Conservation (phyloP, 2,797 vertebrate species). For the Tangara arthus region DNA sequence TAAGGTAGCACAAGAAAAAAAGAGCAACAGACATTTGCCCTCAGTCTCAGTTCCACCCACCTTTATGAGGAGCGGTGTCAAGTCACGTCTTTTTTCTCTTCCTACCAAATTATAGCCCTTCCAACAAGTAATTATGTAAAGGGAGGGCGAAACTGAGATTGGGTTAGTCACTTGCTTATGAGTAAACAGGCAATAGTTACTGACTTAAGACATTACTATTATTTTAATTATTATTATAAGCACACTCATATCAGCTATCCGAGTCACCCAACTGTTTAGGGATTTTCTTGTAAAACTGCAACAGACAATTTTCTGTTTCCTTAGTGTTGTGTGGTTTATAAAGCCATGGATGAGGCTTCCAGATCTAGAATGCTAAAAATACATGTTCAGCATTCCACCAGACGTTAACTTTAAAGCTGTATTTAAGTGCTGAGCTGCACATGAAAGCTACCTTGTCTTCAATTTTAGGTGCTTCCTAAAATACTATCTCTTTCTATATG, state of each 20-base stretch:
- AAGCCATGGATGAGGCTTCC: background rate
- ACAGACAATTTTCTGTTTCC: background rate
- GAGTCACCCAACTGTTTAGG: background rate
- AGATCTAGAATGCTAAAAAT: background rate
- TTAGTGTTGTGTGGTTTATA: background rate
- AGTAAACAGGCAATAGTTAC: conserved; percentile 41
- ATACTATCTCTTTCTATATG: background rate
- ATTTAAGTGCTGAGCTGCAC: background rate
- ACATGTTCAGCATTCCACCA: background rate
- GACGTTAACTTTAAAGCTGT: background rate
- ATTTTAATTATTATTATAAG: conserved; percentile 20
- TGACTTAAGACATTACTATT: conserved; percentile 13
- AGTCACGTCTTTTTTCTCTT: conserved; percentile 48
- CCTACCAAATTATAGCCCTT: conserved; percentile 54
- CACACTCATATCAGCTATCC: background rate
- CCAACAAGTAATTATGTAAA: conserved; percentile 35
- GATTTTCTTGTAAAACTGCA: background rate
- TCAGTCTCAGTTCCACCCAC: conserved; percentile 53
- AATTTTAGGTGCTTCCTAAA: conserved; percentile 7
- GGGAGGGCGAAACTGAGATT: conserved; percentile 8
- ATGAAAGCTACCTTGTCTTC: background rate
- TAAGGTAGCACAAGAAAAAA: conserved; percentile 43
- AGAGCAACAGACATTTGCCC: conserved; percentile 41
- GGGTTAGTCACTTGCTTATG: conserved; percentile 45
- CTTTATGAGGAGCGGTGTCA: conserved; percentile 36